Conservation (phyloP, 2,888 invertebrate species). For the Pyrrhopygopsis socrates region DNA sequence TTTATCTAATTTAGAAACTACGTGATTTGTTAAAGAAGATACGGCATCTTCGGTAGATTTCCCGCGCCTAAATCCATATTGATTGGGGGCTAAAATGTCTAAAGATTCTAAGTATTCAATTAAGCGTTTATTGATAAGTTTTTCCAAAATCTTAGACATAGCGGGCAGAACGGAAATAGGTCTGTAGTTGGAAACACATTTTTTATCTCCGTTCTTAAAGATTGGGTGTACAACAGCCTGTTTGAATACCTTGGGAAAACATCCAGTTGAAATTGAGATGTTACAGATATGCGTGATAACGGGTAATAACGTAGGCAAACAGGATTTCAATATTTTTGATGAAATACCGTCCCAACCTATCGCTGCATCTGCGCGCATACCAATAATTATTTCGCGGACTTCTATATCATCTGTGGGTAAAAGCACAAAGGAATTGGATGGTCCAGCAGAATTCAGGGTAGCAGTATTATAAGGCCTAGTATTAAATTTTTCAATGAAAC, state of each 20-base stretch:
- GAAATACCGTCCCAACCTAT: conserved; percentile 26
- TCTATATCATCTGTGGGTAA: conserved; percentile 27
- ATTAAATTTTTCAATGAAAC: too few relatives aligned
- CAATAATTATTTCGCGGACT: conserved; percentile 21
- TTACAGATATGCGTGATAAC: neutral
- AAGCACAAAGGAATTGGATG: neutral
- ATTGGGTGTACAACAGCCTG: neutral
- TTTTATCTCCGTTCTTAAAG: neutral
- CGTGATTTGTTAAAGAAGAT: conserved; percentile 7
- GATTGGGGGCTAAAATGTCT: neutral
- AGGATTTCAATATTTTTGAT: neutral
- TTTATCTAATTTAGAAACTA: conserved; percentile 37
- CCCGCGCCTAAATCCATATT: conserved; percentile 38
- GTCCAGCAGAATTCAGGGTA: too few relatives aligned
- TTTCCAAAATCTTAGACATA: conserved; percentile 57
- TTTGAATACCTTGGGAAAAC: neutral
- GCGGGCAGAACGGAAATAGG: conserved; percentile 50
- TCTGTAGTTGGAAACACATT: conserved; percentile 46
- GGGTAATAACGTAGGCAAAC: neutral
- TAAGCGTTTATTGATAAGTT: conserved; percentile 54
- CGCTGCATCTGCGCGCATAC: neutral
- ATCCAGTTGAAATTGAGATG: neutral
- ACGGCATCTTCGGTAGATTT: conserved; percentile 35
- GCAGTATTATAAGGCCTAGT: too few relatives aligned
- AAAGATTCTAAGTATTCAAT: conserved; percentile 17